phyloP scores from a whole-genome alignment of 1,140 invertebrate species.

The Apolygus lucorum region DNA sequence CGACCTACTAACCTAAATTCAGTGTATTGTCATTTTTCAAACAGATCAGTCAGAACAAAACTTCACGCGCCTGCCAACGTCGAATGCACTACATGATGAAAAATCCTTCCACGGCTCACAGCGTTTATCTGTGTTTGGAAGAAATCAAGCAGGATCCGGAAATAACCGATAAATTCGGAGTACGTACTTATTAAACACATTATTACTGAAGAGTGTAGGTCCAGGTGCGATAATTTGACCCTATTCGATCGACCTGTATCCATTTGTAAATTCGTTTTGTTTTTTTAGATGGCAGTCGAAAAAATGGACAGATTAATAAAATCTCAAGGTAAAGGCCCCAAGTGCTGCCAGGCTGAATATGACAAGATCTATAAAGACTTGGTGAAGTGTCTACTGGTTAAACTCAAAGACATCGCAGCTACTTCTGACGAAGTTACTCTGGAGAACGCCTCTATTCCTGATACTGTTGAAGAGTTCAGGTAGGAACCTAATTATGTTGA shows the following conservation, averaged over 20 bases:
- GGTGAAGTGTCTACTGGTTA: constrained; percentile 12
- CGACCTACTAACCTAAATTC: too few species aligned
- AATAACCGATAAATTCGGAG: constrained; percentile 40
- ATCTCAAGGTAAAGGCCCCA: constrained; percentile 9
- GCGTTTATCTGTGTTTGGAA: constrained; percentile 49
- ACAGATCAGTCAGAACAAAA: constrained; percentile 53
- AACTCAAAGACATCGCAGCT: constrained; percentile 19
- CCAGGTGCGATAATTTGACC: too few species aligned
- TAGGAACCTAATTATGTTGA: too few species aligned
- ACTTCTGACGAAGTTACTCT: constrained; percentile 2
- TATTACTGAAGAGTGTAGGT: too few species aligned
- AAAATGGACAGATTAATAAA: constrained; percentile 22
- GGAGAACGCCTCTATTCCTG: constrained; percentile 24
- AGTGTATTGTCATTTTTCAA: background rate
- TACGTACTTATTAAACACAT: too few species aligned
- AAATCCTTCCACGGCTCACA: constrained; percentile 46
- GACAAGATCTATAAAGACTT: constrained; percentile 22
- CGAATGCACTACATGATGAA: constrained; percentile 54
- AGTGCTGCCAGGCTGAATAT: constrained; percentile 21
- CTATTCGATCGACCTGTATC: too few species aligned
- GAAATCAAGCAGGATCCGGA: constrained; percentile 51
- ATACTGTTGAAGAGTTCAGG: constrained; percentile 29
- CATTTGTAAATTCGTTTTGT: too few species aligned
- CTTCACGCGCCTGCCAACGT: constrained; percentile 56
- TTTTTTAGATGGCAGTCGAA: constrained; percentile 48